Conservation (phyloP, 1,140 invertebrate genomes). For the Diabrotica virgifera region DNA sequence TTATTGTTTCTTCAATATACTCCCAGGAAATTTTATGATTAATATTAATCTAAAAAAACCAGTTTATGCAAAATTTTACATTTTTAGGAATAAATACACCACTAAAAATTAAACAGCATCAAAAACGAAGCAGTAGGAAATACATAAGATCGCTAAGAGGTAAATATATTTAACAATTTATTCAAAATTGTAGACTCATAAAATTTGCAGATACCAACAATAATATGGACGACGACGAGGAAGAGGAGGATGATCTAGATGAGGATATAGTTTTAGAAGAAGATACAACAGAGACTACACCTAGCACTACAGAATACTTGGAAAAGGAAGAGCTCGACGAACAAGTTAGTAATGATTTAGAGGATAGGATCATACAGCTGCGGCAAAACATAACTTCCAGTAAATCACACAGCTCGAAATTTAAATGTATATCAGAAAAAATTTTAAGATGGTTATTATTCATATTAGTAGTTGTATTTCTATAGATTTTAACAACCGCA, state of each 20-base stretch:
- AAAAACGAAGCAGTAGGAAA: too few relatives aligned
- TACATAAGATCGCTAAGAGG: too few relatives aligned
- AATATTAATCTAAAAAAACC: too few relatives aligned
- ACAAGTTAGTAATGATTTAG: conserved; percentile 13
- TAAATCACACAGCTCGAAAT: background rate
- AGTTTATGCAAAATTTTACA: too few relatives aligned
- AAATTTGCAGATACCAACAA: background rate
- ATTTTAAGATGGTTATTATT: background rate
- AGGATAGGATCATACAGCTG: background rate
- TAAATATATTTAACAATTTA: too few relatives aligned
- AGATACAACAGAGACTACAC: conserved; percentile 4
- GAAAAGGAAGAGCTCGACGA: conserved; percentile 20
- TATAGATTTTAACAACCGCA: background rate
- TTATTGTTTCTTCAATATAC: too few relatives aligned
- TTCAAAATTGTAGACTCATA: background rate
- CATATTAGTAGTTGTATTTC: background rate
- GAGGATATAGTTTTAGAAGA: conserved; percentile 29
- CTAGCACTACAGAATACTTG: conserved; percentile 11
- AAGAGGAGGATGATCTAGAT: conserved; percentile 19
- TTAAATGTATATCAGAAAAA: background rate
- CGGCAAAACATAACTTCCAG: conserved; percentile 3
- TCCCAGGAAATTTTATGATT: too few relatives aligned
- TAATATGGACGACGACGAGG: conserved; percentile 23
- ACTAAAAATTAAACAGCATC: too few relatives aligned
- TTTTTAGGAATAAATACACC: too few relatives aligned